Conservation (phyloP, 2,113 vertebrate species). For the Pteropus alecto region DNA sequence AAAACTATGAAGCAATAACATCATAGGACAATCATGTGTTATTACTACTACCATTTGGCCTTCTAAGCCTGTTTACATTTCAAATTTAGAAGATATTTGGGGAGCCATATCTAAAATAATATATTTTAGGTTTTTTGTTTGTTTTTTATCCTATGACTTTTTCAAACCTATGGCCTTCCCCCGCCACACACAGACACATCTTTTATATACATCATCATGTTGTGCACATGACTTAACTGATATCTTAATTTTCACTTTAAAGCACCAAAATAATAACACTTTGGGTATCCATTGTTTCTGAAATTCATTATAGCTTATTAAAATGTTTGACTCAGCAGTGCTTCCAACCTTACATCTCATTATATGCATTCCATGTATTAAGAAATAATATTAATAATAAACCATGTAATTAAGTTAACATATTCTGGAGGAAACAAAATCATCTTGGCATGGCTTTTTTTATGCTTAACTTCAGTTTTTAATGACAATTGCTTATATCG, state of each 20-base stretch:
- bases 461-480: background rate
- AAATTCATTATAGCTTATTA: background rate
- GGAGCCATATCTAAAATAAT: background rate
- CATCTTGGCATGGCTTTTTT: background rate
- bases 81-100: background rate
- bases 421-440: background rate
- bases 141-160: background rate
- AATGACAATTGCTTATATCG: background rate
- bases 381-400: background rate
- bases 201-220: background rate
- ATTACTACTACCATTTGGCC: background rate
- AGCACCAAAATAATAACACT: background rate
- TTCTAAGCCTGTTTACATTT: background rate
- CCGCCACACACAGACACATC: background rate
- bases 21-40: background rate
- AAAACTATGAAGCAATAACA: background rate
- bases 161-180: background rate
- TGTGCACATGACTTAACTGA: background rate
- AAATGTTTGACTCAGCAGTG: background rate
- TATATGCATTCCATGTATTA: background rate
- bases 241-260: slow-evolving; percentile 31
- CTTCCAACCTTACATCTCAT: background rate
- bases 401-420: background rate
- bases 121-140: background rate
- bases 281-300: background rate